Percentiles rank a stretch among this genome's conserved stretches.
These are phyloP conservation scores for Nothobranchius furzeri DNA, from an alignment of 2,113 vertebrate species.

Conservation along the genomic window DNA sequence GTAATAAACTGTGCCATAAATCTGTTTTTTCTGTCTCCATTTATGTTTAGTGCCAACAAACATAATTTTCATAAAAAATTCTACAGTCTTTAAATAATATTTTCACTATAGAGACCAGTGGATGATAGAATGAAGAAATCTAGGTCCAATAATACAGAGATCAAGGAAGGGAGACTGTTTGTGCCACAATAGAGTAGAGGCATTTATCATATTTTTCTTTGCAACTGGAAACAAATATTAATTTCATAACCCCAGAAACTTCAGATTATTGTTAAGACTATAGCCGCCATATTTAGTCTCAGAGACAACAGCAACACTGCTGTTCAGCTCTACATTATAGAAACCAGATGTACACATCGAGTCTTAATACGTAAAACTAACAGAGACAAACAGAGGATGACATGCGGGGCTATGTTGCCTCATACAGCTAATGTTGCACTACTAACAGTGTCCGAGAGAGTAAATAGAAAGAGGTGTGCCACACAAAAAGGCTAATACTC, in stretches of 20 bases:
- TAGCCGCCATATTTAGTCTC: background rate
- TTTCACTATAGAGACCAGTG: conserved; percentile 25
- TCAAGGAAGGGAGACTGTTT: conserved; percentile 26
- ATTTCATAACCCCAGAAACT: conserved; percentile 32
- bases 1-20: conserved; percentile 50
- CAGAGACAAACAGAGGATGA: conserved; percentile 53
- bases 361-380: conserved; percentile 39
- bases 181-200: conserved; percentile 59
- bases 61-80: conserved; percentile 32
- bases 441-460: conserved; percentile 42
- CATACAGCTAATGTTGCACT: conserved; percentile 27
- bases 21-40: conserved; percentile 11
- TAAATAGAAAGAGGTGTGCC: conserved; percentile 42
- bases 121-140: conserved; percentile 27
- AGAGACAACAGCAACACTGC: conserved; percentile 20
- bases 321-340: conserved; percentile 35
- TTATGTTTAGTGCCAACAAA: conserved; percentile 35
- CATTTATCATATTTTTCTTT: conserved; percentile 36
- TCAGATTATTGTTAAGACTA: conserved; percentile 20
- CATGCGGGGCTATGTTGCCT: conserved; percentile 59
- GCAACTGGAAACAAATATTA: conserved; percentile 52
- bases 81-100: conserved; percentile 48
- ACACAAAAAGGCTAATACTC: conserved; percentile 38
- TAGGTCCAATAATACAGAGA: conserved; percentile 45
- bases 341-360: conserved; percentile 32